A percentile compares a stretch with the other conserved stretches of the same genome.
Evolutionary conservation across 1,140 invertebrate genomes (phyloP).

Genomic region (Sipha flava): DNA sequence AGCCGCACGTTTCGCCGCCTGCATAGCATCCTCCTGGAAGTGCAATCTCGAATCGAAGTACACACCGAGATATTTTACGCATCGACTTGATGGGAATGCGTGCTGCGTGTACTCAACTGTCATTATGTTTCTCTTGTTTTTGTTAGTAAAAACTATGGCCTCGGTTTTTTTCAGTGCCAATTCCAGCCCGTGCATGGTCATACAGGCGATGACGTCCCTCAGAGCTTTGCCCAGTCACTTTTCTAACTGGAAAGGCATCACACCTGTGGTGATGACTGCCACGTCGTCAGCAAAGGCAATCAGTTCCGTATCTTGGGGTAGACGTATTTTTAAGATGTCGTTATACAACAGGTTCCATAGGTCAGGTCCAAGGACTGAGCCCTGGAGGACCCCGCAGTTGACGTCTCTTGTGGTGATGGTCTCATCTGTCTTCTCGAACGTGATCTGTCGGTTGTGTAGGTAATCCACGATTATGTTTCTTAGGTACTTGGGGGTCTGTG

Average conservation of each 20-base stretch:
- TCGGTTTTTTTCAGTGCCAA: background rate
- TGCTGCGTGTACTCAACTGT: background rate
- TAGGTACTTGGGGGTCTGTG: background rate
- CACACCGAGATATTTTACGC: background rate
- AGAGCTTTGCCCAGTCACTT: background rate
- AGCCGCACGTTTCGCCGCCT: background rate
- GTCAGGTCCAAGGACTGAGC: background rate
- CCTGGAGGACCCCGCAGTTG: background rate
- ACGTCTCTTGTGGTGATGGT: background rate
- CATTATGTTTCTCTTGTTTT: background rate
- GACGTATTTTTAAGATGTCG: background rate
- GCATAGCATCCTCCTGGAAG: background rate
- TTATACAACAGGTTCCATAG: constrained; percentile 9
- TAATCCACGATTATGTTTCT: background rate
- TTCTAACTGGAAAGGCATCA: background rate
- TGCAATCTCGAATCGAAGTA: background rate
- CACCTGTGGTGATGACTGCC: background rate
- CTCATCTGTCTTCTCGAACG: background rate
- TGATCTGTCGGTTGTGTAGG: background rate
- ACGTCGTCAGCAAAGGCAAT: background rate
- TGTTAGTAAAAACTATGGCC: background rate
- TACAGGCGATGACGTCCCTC: background rate
- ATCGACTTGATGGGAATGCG: too few species aligned
- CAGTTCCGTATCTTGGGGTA: background rate
- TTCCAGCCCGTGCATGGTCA: background rate